phyloP scores from a whole-genome alignment of 2,113 vertebrate genomes.

The Erythrocercus mccallii region DNA sequence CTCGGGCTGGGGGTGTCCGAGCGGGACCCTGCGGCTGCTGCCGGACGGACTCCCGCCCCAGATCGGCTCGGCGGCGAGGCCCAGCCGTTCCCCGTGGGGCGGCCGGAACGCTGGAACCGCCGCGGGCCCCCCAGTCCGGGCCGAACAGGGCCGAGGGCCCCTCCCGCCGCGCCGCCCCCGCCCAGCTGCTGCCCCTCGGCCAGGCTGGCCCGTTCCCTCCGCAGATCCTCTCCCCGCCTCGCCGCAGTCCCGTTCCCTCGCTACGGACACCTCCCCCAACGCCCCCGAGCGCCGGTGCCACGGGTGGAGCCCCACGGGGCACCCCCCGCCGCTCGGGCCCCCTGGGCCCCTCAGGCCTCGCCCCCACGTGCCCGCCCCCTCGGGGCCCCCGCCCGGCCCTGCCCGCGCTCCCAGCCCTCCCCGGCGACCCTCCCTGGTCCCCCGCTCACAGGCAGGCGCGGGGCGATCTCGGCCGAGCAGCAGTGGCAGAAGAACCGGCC shows the following conservation, averaged over 20 bases:
- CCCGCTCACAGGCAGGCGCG: constrained; percentile 75
- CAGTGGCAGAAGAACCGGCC: constrained; percentile 91
- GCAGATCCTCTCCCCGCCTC: neutral
- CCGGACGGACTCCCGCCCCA: neutral
- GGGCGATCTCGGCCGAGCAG: constrained; percentile 81
- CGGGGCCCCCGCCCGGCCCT: no score
- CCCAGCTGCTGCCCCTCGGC: neutral
- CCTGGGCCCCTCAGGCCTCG: neutral
- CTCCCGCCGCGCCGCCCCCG: neutral
- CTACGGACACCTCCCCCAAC: neutral
- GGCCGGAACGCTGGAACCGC: neutral
- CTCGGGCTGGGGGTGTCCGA: neutral
- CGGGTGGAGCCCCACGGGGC: neutral
- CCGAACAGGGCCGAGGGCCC: neutral
- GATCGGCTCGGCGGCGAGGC: neutral
- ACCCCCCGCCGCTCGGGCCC: neutral
- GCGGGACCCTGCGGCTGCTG: neutral
- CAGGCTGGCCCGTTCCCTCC: neutral
- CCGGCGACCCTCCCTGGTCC: neutral
- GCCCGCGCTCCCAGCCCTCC: neutral
- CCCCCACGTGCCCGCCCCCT: neutral
- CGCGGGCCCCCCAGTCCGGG: neutral
- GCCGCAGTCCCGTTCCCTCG: neutral
- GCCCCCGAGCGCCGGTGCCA: neutral
- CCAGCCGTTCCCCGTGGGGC: neutral